Conservation (phyloP, 2,113 vertebrate genomes). For the Rhea pennata region DNA sequence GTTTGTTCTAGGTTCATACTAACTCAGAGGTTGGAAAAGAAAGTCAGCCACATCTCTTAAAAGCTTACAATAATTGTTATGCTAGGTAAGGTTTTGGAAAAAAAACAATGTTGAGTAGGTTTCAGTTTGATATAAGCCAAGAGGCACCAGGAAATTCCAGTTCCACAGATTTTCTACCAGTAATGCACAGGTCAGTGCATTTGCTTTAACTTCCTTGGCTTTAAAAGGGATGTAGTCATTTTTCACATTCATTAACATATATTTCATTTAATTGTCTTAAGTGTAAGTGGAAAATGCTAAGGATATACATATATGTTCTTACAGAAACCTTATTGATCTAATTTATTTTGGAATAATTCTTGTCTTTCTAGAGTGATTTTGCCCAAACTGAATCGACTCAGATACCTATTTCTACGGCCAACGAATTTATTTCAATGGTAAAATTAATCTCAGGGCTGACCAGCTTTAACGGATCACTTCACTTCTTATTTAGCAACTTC, state of each 20-base stretch:
- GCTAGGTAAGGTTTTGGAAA: not conserved
- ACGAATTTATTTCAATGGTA: not conserved
- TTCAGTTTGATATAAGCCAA: not conserved
- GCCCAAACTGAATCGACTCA: not conserved
- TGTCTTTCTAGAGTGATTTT: not conserved
- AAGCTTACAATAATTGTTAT: not conserved
- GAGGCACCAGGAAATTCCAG: constrained; percentile 33
- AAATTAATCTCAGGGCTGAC: not conserved
- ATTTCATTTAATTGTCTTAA: not conserved
- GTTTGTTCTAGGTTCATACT: constrained; percentile 14
- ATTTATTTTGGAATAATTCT: not conserved
- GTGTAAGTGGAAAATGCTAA: not conserved
- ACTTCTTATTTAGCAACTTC: not conserved
- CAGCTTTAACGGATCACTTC: not conserved
- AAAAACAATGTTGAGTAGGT: not conserved
- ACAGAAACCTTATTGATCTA: not conserved
- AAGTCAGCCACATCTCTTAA: not conserved
- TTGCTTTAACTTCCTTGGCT: not conserved
- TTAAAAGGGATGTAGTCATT: not conserved
- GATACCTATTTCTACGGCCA: not conserved
- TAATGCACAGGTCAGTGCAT: not conserved
- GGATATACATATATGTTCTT: not conserved
- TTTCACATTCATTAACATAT: not conserved
- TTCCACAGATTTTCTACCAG: not conserved
- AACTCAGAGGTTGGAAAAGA: not conserved